phyloP scores from a whole-genome alignment of 2,797 vertebrate species.

The Gephyroberyx darwinii region DNA sequence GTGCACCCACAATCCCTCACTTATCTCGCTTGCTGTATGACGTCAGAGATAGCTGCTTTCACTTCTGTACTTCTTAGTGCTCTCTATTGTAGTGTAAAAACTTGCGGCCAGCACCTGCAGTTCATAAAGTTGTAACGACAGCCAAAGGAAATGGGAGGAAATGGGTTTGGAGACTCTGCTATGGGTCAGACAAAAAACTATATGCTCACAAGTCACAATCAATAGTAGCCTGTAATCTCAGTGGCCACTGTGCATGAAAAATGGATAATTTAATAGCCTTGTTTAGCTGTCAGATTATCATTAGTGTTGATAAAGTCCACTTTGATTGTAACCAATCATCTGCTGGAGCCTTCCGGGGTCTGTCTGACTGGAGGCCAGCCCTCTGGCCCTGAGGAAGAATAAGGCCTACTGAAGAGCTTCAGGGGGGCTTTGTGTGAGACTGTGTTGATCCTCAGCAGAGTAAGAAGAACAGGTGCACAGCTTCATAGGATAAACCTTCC shows the following conservation, averaged over 20 bases:
- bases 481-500: background rate
- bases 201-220: background rate
- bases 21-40: background rate
- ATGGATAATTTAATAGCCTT: too few relatives aligned
- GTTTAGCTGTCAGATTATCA: too few relatives aligned
- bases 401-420: background rate
- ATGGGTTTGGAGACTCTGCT: background rate
- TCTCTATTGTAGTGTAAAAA: background rate
- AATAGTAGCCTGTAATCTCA: background rate
- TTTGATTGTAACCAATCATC: background rate
- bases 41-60: background rate
- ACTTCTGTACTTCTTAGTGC: background rate
- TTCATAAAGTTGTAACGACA: background rate
- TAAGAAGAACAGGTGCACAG: background rate
- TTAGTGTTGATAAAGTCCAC: background rate
- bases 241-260: background rate
- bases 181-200: background rate
- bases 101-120: too few relatives aligned
- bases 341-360: too few relatives aligned
- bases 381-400: background rate
- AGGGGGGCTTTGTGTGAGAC: background rate
- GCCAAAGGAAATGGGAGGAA: background rate
- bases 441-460: background rate
- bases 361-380: too few relatives aligned
- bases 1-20: background rate